Percentiles rank a stretch among this genome's conserved stretches.
These are phyloP conservation scores for Rhyacophila evoluta DNA, from an alignment of 2,888 invertebrate species.

Conservation along the genomic window DNA sequence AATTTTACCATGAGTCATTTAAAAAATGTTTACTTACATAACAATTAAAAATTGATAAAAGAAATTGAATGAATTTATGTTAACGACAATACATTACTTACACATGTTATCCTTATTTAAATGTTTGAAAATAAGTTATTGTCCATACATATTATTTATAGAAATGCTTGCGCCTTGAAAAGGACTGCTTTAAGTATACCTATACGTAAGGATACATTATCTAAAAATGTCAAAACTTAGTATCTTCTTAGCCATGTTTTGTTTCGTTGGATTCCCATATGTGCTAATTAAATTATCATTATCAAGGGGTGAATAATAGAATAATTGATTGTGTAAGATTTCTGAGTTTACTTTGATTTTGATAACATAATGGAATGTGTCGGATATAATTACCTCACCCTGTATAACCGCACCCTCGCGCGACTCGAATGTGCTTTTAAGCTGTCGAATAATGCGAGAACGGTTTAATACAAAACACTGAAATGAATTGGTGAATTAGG, in stretches of 20 bases:
- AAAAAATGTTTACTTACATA: too few relatives aligned
- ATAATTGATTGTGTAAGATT: neutral
- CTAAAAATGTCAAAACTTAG: neutral
- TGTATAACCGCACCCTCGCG: neutral
- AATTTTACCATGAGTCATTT: too few relatives aligned
- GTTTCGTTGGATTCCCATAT: neutral
- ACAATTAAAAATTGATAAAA: too few relatives aligned
- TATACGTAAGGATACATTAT: too few relatives aligned
- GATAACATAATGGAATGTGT: conserved; percentile 24
- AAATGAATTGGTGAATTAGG: conserved; percentile 32
- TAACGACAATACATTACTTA: too few relatives aligned
- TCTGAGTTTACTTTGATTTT: conserved; percentile 12
- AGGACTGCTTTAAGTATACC: too few relatives aligned
- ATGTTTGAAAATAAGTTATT: too few relatives aligned
- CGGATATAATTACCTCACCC: conserved; percentile 7
- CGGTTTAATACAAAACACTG: conserved; percentile 26
- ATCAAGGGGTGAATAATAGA: neutral
- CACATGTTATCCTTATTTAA: too few relatives aligned
- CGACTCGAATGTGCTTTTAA: conserved; percentile 28
- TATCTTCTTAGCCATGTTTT: neutral
- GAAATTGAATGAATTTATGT: too few relatives aligned
- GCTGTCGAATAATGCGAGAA: conserved; percentile 27
- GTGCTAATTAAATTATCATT: conserved; percentile 9
- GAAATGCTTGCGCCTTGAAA: too few relatives aligned
- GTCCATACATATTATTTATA: too few relatives aligned